These are phyloP conservation scores for Hozukius guyotensis DNA, from an alignment of 2,797 vertebrate genomes.

Conservation along the genomic window DNA sequence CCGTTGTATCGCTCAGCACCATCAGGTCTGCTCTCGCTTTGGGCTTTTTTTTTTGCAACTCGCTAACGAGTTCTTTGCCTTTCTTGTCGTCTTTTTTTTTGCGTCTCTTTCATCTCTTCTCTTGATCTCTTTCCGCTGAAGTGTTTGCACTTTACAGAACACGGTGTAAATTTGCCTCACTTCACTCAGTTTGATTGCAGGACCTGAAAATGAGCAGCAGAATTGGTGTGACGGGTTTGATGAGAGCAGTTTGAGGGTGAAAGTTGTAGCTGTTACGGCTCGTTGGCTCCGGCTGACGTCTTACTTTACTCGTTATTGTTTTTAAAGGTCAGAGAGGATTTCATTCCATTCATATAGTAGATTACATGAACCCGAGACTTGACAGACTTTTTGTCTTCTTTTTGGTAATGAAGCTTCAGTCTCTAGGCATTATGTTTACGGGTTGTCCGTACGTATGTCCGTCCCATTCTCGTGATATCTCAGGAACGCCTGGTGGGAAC, in stretches of 20 bases:
- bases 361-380: background rate
- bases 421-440: too few species aligned
- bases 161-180: constrained; percentile 24
- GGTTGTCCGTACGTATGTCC: too few species aligned
- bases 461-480: too few species aligned
- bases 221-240: background rate
- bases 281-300: background rate
- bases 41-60: constrained; percentile 28
- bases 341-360: background rate
- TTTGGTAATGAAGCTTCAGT: background rate
- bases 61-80: constrained; percentile 57
- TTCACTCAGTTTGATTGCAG: constrained; percentile 22
- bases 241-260: background rate
- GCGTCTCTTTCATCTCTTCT: constrained; percentile 43
- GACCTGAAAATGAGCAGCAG: constrained; percentile 6
- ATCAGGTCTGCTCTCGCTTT: constrained; percentile 34
- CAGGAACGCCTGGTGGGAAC: too few species aligned
- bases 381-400: background rate
- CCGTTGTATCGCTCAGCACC: constrained; percentile 22
- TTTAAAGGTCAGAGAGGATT: constrained; percentile 1
- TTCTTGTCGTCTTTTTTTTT: constrained; percentile 19
- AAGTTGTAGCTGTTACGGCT: background rate
- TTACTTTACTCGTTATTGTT: background rate
- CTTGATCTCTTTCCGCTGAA: constrained; percentile 18
- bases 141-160: constrained; percentile 49